phyloP scores from a whole-genome alignment of 2,888 invertebrate genomes.

The Epinotia ramella region DNA sequence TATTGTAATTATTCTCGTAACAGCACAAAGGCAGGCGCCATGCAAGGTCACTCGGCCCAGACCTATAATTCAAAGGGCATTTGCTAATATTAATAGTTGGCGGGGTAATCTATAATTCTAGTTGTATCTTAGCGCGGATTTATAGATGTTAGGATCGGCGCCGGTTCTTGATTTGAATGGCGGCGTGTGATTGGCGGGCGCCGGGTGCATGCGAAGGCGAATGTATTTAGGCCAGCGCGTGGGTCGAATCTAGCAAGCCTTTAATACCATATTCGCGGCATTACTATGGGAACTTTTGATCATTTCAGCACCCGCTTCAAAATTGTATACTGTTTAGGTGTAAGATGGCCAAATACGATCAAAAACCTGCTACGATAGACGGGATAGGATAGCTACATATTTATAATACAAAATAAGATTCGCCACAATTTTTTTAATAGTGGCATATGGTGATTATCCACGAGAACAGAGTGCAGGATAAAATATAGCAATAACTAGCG shows the following conservation, averaged over 20 bases:
- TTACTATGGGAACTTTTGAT: constrained; percentile 39
- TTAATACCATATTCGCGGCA: constrained; percentile 53
- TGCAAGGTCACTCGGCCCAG: constrained; percentile 48
- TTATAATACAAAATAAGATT: neutral
- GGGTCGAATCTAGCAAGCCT: constrained; percentile 74
- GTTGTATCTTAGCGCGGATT: constrained; percentile 67
- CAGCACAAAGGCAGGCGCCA: constrained; percentile 45
- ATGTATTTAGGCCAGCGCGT: constrained; percentile 81
- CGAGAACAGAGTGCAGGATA: too few relatives aligned
- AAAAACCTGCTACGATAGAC: too few relatives aligned
- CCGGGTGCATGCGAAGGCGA: constrained; percentile 71
- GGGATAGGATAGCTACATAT: neutral
- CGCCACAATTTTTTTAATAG: too few relatives aligned
- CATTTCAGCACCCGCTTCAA: constrained; percentile 31
- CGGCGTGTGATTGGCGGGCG: constrained; percentile 77
- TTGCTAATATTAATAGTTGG: constrained; percentile 73
- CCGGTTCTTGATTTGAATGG: constrained; percentile 76
- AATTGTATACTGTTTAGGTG: neutral
- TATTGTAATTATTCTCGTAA: constrained; percentile 42
- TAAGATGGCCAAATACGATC: neutral
- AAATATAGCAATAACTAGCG: too few relatives aligned
- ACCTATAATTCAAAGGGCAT: constrained; percentile 65
- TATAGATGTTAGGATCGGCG: constrained; percentile 73
- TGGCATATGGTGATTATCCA: too few relatives aligned
- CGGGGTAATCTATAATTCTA: constrained; percentile 67